Base-by-base conservation (phyloP, 2,797 vertebrate genomes). In the Oreochromis mossambicus region DNA sequence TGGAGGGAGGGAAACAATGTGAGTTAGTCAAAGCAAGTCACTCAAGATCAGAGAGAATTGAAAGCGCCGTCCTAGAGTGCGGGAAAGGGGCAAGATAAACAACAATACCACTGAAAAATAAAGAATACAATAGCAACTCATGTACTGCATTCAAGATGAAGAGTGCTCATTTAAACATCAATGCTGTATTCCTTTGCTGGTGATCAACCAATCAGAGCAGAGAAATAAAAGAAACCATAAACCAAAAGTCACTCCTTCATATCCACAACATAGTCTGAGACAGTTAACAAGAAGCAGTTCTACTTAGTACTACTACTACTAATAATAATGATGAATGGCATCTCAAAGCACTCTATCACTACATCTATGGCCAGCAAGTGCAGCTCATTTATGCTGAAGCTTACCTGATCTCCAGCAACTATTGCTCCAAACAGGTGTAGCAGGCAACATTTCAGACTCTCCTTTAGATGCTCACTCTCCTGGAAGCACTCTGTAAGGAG, bases 381-480 rank as follows among this genome's bases (percentile, higher is more conserved):
- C 32, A 19, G 34, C 17, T 66, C 21, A 26, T 26, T 46, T 46
- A 26, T 26, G 43, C 43, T 48, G 17, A 48, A 8, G 14, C 73
- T 96, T 92, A 99, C 98, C 98, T 99, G 98, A 84, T 97, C 97
- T 79, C 98, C 98, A 21, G 98, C 97, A 76, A 99, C 96, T 86
- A 99, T 97, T 81, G 98, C 97, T 91, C 98, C 98, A 93, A 99
- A 99, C 80, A 99, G 97, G 94, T 99, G 98, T 38, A 99, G 94
- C 79, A 99, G 92, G 88, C 98, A 99, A 94, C 98, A 99, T 86
- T 99, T 99, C 58, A 99, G 95, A 88, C 97, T 99, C 92, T 99
- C 98, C 90, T 99, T 99, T 88, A 99, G 97, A 94, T 99, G 98
- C 85, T 99, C 98, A 14, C 98, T 98, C 95, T 99, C 98, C 95